A percentile compares a stretch with the other conserved stretches of the same genome.
Conservation (phyloP, 2,113 vertebrate genomes). For the Melozone crissalis region DNA sequence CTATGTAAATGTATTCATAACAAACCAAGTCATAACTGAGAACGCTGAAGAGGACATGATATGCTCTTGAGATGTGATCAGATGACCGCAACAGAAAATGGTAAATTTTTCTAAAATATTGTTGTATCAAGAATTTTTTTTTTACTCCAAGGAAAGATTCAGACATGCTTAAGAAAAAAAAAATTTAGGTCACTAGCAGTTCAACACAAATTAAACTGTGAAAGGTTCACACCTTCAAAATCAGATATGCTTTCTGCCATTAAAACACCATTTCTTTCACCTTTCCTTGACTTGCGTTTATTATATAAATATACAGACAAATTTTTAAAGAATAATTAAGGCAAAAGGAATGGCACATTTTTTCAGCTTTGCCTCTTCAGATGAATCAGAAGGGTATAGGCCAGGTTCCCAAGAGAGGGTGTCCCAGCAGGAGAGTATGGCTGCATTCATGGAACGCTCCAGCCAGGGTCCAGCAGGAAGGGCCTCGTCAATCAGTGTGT, state of each 20-base stretch:
- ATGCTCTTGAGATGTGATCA: not conserved
- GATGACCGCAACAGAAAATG: not conserved
- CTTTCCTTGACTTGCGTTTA: not conserved
- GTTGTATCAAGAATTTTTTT: not conserved
- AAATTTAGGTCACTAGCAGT: not conserved
- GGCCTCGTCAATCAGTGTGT: no score
- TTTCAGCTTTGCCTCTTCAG: not conserved
- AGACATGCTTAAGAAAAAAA: not conserved
- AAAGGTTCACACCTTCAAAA: not conserved
- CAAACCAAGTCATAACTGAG: not conserved
- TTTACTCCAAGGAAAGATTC: not conserved
- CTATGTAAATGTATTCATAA: not conserved
- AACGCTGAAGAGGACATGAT: not conserved
- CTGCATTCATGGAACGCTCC: not conserved
- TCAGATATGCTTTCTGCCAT: not conserved
- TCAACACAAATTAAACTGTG: not conserved
- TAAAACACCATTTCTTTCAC: not conserved
- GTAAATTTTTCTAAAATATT: not conserved
- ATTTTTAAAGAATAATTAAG: not conserved
- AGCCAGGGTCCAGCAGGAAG: not conserved
- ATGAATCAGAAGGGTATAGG: not conserved
- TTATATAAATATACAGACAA: not conserved
- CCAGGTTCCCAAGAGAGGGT: not conserved
- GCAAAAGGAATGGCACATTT: not conserved
- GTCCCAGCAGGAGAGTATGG: not conserved